Conservation (phyloP, 2,888 invertebrate genomes). For the Tetragonisca angustula region DNA sequence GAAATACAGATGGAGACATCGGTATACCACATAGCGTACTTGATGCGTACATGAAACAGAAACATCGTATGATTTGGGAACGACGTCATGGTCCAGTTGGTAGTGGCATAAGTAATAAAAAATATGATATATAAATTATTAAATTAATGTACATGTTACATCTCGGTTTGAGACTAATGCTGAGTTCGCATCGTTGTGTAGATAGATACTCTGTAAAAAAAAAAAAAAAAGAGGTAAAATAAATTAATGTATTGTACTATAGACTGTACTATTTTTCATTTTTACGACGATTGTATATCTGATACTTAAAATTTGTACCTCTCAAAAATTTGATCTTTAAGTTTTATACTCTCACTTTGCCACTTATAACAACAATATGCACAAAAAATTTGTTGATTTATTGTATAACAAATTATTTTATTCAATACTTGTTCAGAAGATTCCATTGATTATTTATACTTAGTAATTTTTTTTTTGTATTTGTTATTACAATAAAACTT, state of each 20-base stretch:
- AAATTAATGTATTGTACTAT: constrained; percentile 60
- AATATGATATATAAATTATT: constrained; percentile 48
- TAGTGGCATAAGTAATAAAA: constrained; percentile 86
- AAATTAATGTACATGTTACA: constrained; percentile 30
- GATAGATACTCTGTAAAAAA: constrained; percentile 47
- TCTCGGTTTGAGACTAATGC: constrained; percentile 13
- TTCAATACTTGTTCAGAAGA: constrained; percentile 72
- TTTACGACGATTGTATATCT: background rate
- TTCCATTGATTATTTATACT: constrained; percentile 68
- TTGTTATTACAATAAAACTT: constrained; percentile 78
- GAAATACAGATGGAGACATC: constrained; percentile 94
- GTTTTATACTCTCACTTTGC: constrained; percentile 48
- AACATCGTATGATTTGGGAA: constrained; percentile 99
- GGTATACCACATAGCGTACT: constrained; percentile 90
- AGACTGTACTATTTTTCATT: constrained; percentile 19
- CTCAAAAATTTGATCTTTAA: constrained; percentile 6
- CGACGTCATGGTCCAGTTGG: constrained; percentile 94
- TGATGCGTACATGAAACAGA: constrained; percentile 97
- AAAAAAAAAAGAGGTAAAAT: constrained; percentile 28
- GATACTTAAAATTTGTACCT: constrained; percentile 2
- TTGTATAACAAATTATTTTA: constrained; percentile 75
- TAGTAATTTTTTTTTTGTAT: constrained; percentile 68
- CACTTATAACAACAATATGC: constrained; percentile 64
- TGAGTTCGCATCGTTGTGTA: constrained; percentile 48
- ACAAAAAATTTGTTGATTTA: constrained; percentile 72